Evolutionary conservation across 2,797 vertebrate species (phyloP), one percentile per base, ranked within the genome.

Genomic region (Dallia pectoralis): DNA sequence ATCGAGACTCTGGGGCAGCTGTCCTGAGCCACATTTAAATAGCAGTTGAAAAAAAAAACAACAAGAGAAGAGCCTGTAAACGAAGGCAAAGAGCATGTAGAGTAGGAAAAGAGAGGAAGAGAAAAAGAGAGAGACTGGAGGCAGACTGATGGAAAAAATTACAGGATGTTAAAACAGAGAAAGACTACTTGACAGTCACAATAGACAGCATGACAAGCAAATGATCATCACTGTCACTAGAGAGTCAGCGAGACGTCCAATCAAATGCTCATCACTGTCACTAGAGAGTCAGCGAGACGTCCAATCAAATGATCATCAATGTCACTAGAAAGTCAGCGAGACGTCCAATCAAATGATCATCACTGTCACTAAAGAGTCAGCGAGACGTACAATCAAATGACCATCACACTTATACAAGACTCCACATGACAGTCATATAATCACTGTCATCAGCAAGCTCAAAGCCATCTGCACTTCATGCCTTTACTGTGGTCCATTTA

Each of bases 1-100:
- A 36, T 70, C 61, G 51, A 70, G 49, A 22, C 6, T 9, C 48
- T 25, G 29, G 49, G 51, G 51, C 51, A 70, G 69, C 30, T 59
- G 51, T 33, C 69, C 36, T 25, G 9, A 33, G 29, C 25, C 40
- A 53, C 14, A 25, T 59, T 59, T n/a, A 64, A 64, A 29, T 16
- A 29, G 62, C 8, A 7, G 62, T 12, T 32, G 27, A 64, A 64
- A 62, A 33, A 63, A 64, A 6, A 33, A 15, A 44, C 36, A n/a
- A 44, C 36, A n/a, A 44, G 51, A 70, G 22, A 22, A 51, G 25
- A 36, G 40, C 40, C 40, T 44, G 40, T 44, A 22, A 16, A 4
- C 16, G 19, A 33, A n/a, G n/a, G n/a, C n/a, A n/a, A n/a, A n/a
- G n/a, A n/a, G n/a, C n/a, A n/a, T n/a, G n/a, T n/a, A n/a, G 19